Evolutionary conservation across 2,888 invertebrate species (phyloP).

Genomic region (Acrocyrtus sp.): DNA sequence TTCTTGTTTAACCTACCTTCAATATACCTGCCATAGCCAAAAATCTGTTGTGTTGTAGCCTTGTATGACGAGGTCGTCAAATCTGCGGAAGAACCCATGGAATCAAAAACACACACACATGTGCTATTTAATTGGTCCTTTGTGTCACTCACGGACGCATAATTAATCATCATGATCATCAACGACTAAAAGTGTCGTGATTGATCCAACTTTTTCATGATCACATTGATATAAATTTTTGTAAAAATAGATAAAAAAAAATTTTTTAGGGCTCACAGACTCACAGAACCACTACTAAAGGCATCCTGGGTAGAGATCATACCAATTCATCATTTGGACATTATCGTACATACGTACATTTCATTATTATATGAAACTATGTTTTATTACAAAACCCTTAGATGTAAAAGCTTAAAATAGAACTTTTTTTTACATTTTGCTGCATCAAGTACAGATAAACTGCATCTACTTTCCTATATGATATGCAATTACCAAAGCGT

Average conservation of each 20-base stretch:
- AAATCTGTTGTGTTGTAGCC: slow-evolving; percentile 60
- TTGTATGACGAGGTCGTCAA: slow-evolving; percentile 57
- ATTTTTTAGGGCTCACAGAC: slow-evolving; percentile 46
- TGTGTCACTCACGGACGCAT: slow-evolving; percentile 20
- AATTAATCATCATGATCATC: no score
- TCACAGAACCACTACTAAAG: slow-evolving; percentile 50
- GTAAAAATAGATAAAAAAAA: slow-evolving; percentile 21
- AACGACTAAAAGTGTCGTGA: slow-evolving; percentile 19
- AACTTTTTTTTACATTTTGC: no score
- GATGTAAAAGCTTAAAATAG: no score
- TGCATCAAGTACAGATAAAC: no score
- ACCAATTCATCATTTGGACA: no score
- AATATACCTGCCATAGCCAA: slow-evolving; percentile 59
- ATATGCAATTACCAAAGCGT: no score
- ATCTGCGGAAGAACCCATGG: slow-evolving; percentile 54
- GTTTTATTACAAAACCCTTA: no score
- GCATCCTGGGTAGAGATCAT: slow-evolving; percentile 40
- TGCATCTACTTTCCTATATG: no score
- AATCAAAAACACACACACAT: slow-evolving; percentile 50
- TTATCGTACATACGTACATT: no score
- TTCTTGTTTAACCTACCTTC: slow-evolving; percentile 60
- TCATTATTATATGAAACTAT: no score
- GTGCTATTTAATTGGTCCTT: slow-evolving; percentile 38
- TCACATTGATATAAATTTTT: slow-evolving; percentile 15
- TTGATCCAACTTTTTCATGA: slow-evolving; percentile 15